These are phyloP conservation scores for Brachyhypopomus gauderio DNA, from an alignment of 2,113 vertebrate species.

Conservation along the genomic window DNA sequence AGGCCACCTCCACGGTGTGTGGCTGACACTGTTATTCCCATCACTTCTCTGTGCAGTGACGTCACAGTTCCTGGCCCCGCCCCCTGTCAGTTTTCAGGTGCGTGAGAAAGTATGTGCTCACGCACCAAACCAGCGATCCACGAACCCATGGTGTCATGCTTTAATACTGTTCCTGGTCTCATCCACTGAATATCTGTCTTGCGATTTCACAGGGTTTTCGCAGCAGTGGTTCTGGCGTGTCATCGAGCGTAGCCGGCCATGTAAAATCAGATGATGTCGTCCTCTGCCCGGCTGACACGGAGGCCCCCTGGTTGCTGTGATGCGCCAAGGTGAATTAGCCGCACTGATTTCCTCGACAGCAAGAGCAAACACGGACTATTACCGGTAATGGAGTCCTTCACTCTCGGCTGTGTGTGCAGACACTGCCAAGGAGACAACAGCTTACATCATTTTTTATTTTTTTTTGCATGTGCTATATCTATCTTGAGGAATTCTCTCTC, in stretches of 20 bases:
- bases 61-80: background rate
- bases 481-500: background rate
- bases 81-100: background rate
- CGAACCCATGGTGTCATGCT: background rate
- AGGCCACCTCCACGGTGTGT: too few species aligned
- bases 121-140: background rate
- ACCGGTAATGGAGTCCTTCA: conserved; percentile 49
- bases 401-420: conserved; percentile 32
- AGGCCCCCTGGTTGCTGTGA: conserved; percentile 38
- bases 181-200: conserved; percentile 37
- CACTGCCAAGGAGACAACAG: conserved; percentile 6
- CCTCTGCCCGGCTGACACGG: conserved; percentile 34
- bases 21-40: too few species aligned
- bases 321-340: conserved; percentile 48
- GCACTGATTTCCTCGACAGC: conserved; percentile 49
- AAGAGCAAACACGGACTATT: conserved; percentile 49
- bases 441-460: conserved; percentile 8
- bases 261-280: conserved; percentile 53
- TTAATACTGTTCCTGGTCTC: conserved; percentile 16
- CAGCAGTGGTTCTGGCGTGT: conserved; percentile 20
- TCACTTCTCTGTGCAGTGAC: background rate
- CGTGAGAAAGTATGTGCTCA: background rate
- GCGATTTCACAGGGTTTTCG: conserved; percentile 34
- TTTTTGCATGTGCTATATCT: background rate
- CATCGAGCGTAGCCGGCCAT: conserved; percentile 36